A percentile compares a stretch with the other conserved stretches of the same genome.
These are phyloP conservation scores for Agriotes lineatus DNA, from an alignment of 2,888 invertebrate species.

Conservation along the genomic window DNA sequence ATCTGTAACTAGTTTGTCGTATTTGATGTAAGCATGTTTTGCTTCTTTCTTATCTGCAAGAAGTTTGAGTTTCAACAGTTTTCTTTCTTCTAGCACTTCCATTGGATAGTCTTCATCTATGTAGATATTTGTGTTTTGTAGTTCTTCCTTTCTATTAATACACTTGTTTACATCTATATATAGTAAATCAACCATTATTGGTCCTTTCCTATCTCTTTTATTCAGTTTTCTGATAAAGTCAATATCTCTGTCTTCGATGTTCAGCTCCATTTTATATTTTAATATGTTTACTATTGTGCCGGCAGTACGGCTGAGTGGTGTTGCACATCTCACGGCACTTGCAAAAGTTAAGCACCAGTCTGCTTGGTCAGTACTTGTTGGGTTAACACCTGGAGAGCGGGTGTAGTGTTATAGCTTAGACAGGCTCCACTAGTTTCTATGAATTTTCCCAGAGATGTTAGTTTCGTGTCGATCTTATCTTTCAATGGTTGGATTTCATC, in stretches of 20 bases:
- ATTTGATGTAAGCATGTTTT: background rate
- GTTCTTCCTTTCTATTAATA: background rate
- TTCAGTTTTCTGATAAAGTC: background rate
- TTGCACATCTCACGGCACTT: background rate
- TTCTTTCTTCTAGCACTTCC: background rate
- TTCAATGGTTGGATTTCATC: too few species aligned
- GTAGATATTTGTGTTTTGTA: background rate
- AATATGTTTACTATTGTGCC: background rate
- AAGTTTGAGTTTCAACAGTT: too few species aligned
- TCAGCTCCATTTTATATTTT: background rate
- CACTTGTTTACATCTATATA: slow-evolving; percentile 1
- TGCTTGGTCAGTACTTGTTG: background rate
- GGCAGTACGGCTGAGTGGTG: background rate
- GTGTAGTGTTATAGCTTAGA: background rate
- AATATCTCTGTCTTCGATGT: background rate
- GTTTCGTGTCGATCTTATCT: too few species aligned
- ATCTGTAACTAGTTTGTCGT: background rate
- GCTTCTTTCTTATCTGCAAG: background rate
- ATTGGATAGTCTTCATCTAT: background rate
- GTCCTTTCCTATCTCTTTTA: background rate
- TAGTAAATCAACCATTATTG: background rate
- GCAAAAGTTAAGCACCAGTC: too few species aligned
- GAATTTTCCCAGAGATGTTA: background rate
- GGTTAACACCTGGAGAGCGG: background rate
- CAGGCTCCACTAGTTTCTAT: background rate